Conservation (phyloP, 2,113 vertebrate genomes). For the Mastomys coucha region DNA sequence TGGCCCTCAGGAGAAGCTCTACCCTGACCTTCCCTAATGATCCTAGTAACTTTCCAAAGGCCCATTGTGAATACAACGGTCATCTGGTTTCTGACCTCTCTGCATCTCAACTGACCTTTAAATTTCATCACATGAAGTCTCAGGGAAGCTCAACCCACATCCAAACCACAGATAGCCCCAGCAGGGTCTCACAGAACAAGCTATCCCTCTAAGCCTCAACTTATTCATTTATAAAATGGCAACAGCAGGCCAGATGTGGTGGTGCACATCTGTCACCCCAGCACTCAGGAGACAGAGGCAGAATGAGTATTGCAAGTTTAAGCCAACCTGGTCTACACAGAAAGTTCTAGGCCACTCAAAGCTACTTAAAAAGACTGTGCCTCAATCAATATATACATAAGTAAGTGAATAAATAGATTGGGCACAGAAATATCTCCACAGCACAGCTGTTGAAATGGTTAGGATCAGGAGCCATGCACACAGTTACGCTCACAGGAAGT, state of each 20-base stretch:
- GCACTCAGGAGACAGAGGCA: background rate
- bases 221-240: conserved; percentile 35
- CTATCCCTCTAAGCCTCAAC: background rate
- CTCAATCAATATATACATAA: background rate
- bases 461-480: background rate
- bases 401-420: background rate
- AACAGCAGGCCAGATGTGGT: background rate
- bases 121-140: background rate
- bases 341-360: background rate
- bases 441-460: background rate
- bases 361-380: background rate
- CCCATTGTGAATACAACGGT: background rate
- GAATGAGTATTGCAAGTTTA: background rate
- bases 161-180: background rate
- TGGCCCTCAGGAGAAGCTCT: background rate
- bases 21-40: background rate
- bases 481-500: background rate
- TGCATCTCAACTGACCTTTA: background rate
- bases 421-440: background rate
- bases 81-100: background rate
- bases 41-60: background rate
- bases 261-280: background rate
- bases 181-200: background rate
- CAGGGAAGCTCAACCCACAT: background rate
- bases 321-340: background rate